phyloP scores from a whole-genome alignment of 1,140 invertebrate species.

The Stegodyphus mimosarum region DNA sequence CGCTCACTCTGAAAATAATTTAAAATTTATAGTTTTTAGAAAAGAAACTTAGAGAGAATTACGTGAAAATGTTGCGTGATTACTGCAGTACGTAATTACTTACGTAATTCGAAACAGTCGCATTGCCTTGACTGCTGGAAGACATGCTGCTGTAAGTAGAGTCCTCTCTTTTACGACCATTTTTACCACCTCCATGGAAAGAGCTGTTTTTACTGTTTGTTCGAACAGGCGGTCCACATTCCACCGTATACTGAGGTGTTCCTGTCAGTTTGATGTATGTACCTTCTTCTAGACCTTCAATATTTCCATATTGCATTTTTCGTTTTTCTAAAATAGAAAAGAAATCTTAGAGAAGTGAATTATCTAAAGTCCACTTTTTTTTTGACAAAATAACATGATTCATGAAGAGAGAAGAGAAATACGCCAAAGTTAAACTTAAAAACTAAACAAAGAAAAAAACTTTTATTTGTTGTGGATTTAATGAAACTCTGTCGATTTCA shows the following conservation, averaged over 20 bases:
- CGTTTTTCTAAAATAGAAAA: constrained; percentile 29
- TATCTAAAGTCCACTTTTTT: no score
- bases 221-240: constrained; percentile 32
- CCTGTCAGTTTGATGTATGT: constrained; percentile 40
- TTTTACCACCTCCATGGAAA: constrained; percentile 23
- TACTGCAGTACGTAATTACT: not conserved
- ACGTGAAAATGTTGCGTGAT: no score
- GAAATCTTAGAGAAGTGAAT: no score
- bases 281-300: constrained; percentile 42
- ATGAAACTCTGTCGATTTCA: no score
- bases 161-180: constrained; percentile 52
- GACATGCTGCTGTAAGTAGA: constrained; percentile 63
- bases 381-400: no score
- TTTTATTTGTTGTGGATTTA: no score
- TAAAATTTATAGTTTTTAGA: no score
- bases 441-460: no score
- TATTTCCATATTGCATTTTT: constrained; percentile 51
- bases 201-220: constrained; percentile 22
- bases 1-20: no score
- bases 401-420: no score
- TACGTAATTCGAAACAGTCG: constrained; percentile 58
- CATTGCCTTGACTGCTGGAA: constrained; percentile 61
- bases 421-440: no score
- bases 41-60: no score
- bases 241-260: constrained; percentile 52